Evolutionary conservation across 2,113 vertebrate species (phyloP).

Genomic region (Pseudorasbora parva): DNA sequence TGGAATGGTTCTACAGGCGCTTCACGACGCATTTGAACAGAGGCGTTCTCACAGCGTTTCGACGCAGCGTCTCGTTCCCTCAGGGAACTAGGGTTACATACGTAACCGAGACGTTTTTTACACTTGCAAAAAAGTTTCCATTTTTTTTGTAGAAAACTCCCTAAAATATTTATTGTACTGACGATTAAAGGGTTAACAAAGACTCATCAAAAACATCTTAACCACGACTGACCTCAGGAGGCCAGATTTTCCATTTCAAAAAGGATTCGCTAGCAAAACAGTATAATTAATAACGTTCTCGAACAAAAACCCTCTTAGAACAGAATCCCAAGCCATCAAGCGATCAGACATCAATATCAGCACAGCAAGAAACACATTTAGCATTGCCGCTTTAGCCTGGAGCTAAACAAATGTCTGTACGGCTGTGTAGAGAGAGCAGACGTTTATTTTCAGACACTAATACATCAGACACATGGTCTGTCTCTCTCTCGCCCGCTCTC

Average conservation of each 20-base stretch:
- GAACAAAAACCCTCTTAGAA: conserved; percentile 50
- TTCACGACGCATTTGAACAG: no score
- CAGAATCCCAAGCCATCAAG: conserved; percentile 51
- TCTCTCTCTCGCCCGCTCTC: neutral
- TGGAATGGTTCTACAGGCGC: no score
- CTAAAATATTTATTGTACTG: neutral
- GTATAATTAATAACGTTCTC: conserved; percentile 54
- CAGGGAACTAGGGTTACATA: no score
- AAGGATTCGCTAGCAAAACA: conserved; percentile 32
- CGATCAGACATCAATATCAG: conserved; percentile 66
- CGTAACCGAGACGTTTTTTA: no score
- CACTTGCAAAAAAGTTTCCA: neutral
- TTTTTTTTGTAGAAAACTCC: neutral
- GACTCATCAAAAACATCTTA: neutral
- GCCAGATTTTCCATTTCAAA: conserved; percentile 32
- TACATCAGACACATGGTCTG: conserved; percentile 33
- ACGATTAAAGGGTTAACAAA: neutral
- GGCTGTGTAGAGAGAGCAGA: conserved; percentile 25
- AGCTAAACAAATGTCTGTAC: conserved; percentile 33
- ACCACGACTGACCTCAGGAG: conserved; percentile 1
- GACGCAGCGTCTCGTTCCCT: no score
- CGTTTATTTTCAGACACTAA: conserved; percentile 37
- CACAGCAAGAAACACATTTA: conserved; percentile 50
- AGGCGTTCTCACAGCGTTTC: no score
- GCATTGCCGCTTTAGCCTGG: conserved; percentile 54